A percentile compares a stretch with the other conserved stretches of the same genome.
phyloP scores from a whole-genome alignment of 2,888 invertebrate genomes.

The Eremobia ochroleuca region DNA sequence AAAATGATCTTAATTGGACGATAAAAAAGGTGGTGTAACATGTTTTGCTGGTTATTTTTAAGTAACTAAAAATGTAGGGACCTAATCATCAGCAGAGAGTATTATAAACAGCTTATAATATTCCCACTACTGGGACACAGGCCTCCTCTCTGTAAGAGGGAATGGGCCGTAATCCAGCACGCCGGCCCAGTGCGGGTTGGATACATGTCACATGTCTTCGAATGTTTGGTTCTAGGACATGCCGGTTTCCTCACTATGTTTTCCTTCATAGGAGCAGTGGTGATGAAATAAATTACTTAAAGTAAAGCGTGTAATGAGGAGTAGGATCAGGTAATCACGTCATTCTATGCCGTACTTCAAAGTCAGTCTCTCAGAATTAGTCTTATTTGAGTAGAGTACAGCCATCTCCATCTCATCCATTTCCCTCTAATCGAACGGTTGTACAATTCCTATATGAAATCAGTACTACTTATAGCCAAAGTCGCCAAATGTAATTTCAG shows the following conservation, averaged over 20 bases:
- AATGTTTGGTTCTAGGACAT: too few relatives aligned
- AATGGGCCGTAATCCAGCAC: too few relatives aligned
- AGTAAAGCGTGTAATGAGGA: background rate
- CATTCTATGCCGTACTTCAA: background rate
- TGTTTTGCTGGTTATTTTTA: slow-evolving; percentile 19
- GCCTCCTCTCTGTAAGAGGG: background rate
- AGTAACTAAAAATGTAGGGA: background rate
- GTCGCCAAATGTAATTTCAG: background rate
- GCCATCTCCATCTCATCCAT: too few relatives aligned
- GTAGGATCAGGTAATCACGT: background rate
- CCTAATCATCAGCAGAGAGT: too few relatives aligned
- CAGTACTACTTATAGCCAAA: background rate
- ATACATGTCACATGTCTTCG: too few relatives aligned
- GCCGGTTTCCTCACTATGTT: too few relatives aligned
- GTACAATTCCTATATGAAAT: background rate
- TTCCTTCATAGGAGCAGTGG: too few relatives aligned
- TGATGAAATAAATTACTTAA: too few relatives aligned
- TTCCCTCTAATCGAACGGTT: background rate
- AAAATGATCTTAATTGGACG: slow-evolving; percentile 30
- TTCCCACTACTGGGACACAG: background rate
- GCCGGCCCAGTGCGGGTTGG: too few relatives aligned
- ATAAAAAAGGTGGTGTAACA: slow-evolving; percentile 22
- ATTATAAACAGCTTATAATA: background rate
- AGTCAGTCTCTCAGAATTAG: background rate
- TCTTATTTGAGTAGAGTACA: background rate